Evolutionary conservation across 1,140 invertebrate species (phyloP).

Genomic region (Drosophila lini): DNA sequence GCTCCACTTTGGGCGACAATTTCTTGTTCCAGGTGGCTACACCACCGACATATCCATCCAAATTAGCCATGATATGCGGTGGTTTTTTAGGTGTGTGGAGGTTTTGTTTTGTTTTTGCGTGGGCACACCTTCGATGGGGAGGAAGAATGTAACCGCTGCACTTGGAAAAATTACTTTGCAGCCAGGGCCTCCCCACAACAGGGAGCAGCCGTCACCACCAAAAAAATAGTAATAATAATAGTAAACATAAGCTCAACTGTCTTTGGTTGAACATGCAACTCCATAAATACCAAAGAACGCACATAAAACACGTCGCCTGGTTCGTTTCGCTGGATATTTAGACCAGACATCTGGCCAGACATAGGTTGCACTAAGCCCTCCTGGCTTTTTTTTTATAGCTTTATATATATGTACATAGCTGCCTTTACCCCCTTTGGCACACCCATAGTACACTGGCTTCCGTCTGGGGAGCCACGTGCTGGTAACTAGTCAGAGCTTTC

Average conservation of each 20-base stretch:
- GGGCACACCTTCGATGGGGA: constrained; percentile 53
- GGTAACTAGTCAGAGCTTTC: constrained; percentile 6
- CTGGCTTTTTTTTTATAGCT: not conserved
- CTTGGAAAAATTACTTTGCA: constrained; percentile 56
- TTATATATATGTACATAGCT: not conserved
- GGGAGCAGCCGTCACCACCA: constrained; percentile 20
- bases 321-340: constrained; percentile 52
- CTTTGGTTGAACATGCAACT: constrained; percentile 67
- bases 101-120: constrained; percentile 31
- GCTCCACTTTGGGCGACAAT: constrained; percentile 37
- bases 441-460: constrained; percentile 35
- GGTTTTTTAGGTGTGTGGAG: constrained; percentile 35
- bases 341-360: constrained; percentile 50
- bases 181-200: constrained; percentile 18
- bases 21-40: constrained; percentile 53
- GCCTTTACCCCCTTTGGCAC: constrained; percentile 12
- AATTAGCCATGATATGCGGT: constrained; percentile 57
- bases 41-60: constrained; percentile 40
- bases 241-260: constrained; percentile 38
- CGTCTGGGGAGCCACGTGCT: constrained; percentile 42
- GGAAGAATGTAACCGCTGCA: constrained; percentile 47
- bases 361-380: not conserved
- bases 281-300: constrained; percentile 60
- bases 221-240: constrained; percentile 2
- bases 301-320: constrained; percentile 60